These are phyloP conservation scores for Bufo bufo DNA, from an alignment of 2,113 vertebrate genomes.

Conservation along the genomic window DNA sequence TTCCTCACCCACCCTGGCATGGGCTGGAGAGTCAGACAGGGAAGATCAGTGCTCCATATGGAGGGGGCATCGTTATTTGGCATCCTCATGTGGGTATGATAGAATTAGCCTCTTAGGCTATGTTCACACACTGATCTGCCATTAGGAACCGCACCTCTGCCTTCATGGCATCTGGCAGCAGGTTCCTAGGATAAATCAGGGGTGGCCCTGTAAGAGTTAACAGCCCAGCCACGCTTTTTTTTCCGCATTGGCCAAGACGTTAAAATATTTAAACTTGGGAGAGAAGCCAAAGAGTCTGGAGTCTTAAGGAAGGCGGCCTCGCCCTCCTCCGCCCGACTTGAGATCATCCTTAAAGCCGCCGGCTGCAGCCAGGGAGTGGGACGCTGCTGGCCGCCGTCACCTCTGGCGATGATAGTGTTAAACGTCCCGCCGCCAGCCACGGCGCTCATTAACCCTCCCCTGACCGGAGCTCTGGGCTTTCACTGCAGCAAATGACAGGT, in stretches of 20 bases:
- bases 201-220: background rate
- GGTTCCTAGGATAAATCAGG: too few relatives aligned
- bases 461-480: background rate
- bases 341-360: conserved; percentile 51
- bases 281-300: conserved; percentile 50
- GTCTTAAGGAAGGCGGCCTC: conserved; percentile 24
- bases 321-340: conserved; percentile 38
- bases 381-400: background rate
- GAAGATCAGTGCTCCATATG: too few relatives aligned
- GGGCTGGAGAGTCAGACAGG: too few relatives aligned
- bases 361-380: background rate
- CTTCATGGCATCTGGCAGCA: too few relatives aligned
- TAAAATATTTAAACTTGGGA: conserved; percentile 58
- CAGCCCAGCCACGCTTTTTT: conserved; percentile 11
- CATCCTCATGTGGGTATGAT: too few relatives aligned
- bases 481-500: background rate
- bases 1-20: too few relatives aligned
- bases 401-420: background rate
- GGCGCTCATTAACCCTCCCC: background rate
- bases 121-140: too few relatives aligned
- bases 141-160: too few relatives aligned
- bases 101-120: too few relatives aligned
- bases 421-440: background rate
- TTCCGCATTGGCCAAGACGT: conserved; percentile 46
- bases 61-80: too few relatives aligned